Evolutionary conservation across 2,888 invertebrate genomes (phyloP).

Genomic region (Agrotis segetum): DNA sequence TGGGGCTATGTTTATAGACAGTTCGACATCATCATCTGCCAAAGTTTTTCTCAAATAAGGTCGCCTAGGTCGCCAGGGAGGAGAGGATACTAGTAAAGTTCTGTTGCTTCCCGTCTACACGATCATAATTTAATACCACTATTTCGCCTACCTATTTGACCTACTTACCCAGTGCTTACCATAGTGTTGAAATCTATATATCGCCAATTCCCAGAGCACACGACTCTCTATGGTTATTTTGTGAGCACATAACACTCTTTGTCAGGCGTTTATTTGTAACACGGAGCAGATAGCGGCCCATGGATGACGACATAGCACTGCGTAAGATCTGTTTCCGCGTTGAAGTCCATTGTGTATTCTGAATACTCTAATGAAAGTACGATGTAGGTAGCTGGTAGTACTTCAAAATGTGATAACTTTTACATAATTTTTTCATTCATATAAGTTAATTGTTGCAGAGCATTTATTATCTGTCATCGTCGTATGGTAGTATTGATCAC

Average conservation of each 20-base stretch:
- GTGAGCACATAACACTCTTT: slow-evolving; percentile 17
- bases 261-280: slow-evolving; percentile 31
- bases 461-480: background rate
- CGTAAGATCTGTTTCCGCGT: slow-evolving; percentile 41
- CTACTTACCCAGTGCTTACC: background rate
- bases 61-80: too few species aligned
- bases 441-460: background rate
- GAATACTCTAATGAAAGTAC: slow-evolving; percentile 24
- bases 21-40: background rate
- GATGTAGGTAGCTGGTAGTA: background rate
- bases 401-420: slow-evolving; percentile 2
- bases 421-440: slow-evolving; percentile 6
- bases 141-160: background rate
- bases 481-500: too few species aligned
- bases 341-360: slow-evolving; percentile 29
- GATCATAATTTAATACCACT: background rate
- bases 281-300: slow-evolving; percentile 22
- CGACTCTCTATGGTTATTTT: background rate
- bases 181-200: slow-evolving; percentile 2
- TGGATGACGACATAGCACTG: slow-evolving; percentile 20
- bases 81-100: background rate
- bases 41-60: background rate
- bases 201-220: background rate
- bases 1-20: background rate
- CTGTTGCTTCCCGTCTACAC: background rate